Evolutionary conservation across 2,113 vertebrate species (phyloP).

Genomic region (Rhea americana): DNA sequence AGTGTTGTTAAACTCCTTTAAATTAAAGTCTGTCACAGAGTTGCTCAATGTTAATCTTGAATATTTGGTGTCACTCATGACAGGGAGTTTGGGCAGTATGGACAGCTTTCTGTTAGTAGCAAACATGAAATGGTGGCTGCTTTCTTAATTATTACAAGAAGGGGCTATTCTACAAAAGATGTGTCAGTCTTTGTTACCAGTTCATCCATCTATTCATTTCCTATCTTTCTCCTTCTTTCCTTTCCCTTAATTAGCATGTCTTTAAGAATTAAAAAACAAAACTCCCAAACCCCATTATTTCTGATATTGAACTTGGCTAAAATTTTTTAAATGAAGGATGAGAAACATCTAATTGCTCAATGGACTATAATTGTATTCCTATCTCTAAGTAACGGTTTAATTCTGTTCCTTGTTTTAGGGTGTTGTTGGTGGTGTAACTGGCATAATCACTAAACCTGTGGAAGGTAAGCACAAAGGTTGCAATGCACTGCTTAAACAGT

Average conservation of each 20-base stretch:
- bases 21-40: not conserved
- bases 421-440: conserved; percentile 92
- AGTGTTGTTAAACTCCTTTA: not conserved
- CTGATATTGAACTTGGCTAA: not conserved
- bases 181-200: not conserved
- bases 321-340: not conserved
- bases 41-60: not conserved
- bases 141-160: not conserved
- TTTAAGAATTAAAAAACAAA: not conserved
- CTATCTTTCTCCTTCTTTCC: not conserved
- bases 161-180: not conserved
- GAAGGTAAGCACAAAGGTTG: conserved; percentile 83
- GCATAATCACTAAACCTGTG: conserved; percentile 95
- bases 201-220: not conserved
- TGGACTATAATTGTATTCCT: not conserved
- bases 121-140: not conserved
- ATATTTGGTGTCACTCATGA: not conserved
- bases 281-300: not conserved
- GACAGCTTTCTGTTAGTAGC: not conserved
- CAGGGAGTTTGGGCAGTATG: not conserved
- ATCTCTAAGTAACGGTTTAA: not conserved
- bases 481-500: not conserved
- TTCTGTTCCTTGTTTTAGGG: conserved; percentile 79
- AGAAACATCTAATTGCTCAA: conserved; percentile 1
- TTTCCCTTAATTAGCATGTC: not conserved